phyloP scores from a whole-genome alignment of 1,140 invertebrate species.

The Coptotermes formosanus region DNA sequence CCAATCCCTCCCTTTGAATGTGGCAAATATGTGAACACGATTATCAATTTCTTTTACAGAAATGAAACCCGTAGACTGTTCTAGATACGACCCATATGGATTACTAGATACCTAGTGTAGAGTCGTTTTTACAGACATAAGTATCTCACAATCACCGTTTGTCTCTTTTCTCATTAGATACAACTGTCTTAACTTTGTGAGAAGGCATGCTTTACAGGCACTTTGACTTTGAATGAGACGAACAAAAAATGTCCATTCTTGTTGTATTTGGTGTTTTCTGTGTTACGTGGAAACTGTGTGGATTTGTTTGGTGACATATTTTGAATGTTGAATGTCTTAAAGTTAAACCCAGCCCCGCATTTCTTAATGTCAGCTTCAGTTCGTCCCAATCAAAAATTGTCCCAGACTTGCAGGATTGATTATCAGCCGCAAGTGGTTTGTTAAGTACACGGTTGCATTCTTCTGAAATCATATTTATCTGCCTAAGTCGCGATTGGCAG shows the following conservation, averaged over 20 bases:
- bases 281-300: background rate
- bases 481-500: too few relatives aligned
- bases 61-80: background rate
- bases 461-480: too few relatives aligned
- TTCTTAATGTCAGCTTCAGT: background rate
- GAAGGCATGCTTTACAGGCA: background rate
- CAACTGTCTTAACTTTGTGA: background rate
- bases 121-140: background rate
- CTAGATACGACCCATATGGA: background rate
- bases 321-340: background rate
- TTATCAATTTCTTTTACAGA: background rate
- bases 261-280: conserved; percentile 12
- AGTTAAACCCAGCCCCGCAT: background rate
- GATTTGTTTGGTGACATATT: background rate
- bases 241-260: background rate
- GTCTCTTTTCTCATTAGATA: background rate
- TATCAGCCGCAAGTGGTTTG: too few relatives aligned
- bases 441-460: too few relatives aligned
- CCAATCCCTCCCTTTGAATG: background rate
- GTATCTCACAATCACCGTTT: background rate
- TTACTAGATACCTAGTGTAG: background rate
- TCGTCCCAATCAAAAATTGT: too few relatives aligned
- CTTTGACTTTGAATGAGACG: background rate
- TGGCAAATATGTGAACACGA: background rate
- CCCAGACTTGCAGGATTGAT: too few relatives aligned